Conservation (phyloP, 2,113 vertebrate species). For the Gallinago undulata region DNA sequence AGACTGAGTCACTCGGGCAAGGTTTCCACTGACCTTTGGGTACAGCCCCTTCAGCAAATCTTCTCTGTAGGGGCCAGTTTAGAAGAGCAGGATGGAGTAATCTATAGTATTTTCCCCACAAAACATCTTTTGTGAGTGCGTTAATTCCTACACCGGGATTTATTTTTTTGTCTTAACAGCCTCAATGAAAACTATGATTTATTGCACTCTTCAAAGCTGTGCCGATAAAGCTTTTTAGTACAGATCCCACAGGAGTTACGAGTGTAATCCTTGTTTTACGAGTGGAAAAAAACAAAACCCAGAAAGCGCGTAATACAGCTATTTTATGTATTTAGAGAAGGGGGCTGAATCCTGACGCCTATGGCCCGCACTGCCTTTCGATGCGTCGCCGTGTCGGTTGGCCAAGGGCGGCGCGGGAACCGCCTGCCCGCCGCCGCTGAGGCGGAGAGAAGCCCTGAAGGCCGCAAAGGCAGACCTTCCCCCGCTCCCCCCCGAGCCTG, state of each 20-base stretch:
- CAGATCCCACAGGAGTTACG: fast-evolving
- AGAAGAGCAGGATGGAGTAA: fast-evolving
- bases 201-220: fast-evolving
- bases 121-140: fast-evolving
- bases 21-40: background rate
- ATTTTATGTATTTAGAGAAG: fast-evolving
- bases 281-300: fast-evolving
- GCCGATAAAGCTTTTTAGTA: fast-evolving
- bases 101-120: fast-evolving
- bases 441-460: background rate
- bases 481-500: fast-evolving
- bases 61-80: fast-evolving
- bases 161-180: background rate
- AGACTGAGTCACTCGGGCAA: background rate
- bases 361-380: fast-evolving
- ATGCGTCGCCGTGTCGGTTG: fast-evolving
- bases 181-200: fast-evolving
- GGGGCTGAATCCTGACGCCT: fast-evolving
- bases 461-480: background rate
- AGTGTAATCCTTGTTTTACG: fast-evolving
- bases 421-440: background rate
- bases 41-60: background rate
- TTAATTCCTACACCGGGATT: fast-evolving
- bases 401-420: background rate
- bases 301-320: fast-evolving